phyloP scores from a whole-genome alignment of 2,113 vertebrate genomes.

The Pseudopipra pipra region DNA sequence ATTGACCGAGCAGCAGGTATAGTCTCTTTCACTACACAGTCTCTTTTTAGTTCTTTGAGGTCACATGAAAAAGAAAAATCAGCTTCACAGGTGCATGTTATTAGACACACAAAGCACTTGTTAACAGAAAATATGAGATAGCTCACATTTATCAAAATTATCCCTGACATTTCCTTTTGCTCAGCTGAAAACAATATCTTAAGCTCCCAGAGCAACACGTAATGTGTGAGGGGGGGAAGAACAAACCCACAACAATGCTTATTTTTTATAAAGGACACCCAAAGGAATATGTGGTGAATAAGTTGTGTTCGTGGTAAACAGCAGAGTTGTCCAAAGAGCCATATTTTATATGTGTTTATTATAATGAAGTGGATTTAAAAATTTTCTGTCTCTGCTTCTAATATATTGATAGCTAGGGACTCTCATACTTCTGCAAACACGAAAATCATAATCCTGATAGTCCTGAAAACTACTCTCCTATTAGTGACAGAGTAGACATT shows the following conservation, averaged over 20 bases:
- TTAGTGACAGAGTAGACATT: background rate
- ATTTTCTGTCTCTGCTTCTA: background rate
- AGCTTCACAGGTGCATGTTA: slow-evolving; percentile 50
- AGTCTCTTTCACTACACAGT: background rate
- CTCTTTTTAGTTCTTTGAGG: slow-evolving; percentile 10
- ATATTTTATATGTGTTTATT: background rate
- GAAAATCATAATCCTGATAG: background rate
- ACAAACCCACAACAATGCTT: rapidly evolving
- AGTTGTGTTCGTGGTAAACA: background rate
- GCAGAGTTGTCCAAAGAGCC: background rate
- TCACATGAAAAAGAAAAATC: slow-evolving; percentile 20
- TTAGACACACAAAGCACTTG: slow-evolving; percentile 60
- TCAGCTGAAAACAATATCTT: slow-evolving; percentile 59
- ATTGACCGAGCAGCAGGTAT: background rate
- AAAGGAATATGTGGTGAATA: background rate
- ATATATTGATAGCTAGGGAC: background rate
- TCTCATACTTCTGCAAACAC: background rate
- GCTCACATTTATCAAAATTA: slow-evolving; percentile 66
- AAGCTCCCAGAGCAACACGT: background rate
- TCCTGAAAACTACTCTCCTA: background rate
- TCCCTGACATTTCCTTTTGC: slow-evolving; percentile 58
- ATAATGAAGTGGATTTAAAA: background rate
- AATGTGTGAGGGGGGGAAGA: background rate
- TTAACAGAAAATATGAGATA: slow-evolving; percentile 46
- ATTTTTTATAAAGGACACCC: background rate